Conservation (phyloP, 2,888 invertebrate genomes). For the Plebejus anna region DNA sequence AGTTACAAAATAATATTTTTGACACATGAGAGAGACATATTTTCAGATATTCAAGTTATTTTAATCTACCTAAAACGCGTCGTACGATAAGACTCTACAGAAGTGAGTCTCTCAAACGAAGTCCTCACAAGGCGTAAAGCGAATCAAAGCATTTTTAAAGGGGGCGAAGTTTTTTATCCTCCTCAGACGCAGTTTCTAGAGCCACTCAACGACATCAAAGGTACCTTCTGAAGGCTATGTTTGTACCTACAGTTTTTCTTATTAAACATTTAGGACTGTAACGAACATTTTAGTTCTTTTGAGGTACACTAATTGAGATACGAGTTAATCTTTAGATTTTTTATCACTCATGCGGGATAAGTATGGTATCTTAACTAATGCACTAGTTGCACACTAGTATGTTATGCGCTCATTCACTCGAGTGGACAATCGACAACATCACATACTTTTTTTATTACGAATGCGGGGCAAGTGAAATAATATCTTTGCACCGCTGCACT, state of each 20-base stretch:
- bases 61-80: background rate
- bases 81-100: background rate
- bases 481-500: too few species aligned
- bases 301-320: background rate
- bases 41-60: background rate
- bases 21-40: background rate
- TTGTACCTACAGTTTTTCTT: background rate
- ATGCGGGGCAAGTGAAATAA: too few species aligned
- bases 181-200: conserved; percentile 12
- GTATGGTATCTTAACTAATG: too few species aligned
- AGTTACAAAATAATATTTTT: background rate
- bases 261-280: background rate
- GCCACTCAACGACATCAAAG: conserved; percentile 9
- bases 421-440: too few species aligned
- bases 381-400: too few species aligned
- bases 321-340: background rate
- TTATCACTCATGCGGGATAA: too few species aligned
- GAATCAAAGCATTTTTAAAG: conserved; percentile 14
- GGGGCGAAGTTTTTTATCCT: background rate
- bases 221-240: background rate
- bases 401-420: too few species aligned
- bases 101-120: background rate
- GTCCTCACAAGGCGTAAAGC: conserved; percentile 18
- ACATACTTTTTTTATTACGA: too few species aligned
- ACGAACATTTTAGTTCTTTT: background rate